Base-by-base conservation (phyloP, 2,797 vertebrate species). In the Sitta carolinensis region DNA sequence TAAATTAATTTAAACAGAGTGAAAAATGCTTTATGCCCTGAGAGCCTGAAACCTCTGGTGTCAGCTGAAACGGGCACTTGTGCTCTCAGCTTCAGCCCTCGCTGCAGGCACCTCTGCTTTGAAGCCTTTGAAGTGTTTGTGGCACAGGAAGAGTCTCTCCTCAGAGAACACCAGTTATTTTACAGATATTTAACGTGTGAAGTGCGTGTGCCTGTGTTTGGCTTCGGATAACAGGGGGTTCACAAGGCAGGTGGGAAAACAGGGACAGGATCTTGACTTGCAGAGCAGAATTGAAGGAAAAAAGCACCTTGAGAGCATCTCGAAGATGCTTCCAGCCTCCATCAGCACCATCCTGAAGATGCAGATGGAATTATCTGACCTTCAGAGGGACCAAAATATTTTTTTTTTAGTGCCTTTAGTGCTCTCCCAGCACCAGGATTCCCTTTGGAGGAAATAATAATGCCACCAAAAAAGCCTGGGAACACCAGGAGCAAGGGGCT, bases 71-170 rank as follows among this genome's bases (percentile, higher is more conserved):
- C 4, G 2, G 11, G 86, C 59, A 34, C 70, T 95, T 47, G 47
- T 90, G 70, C 93, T 83, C 89, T 70, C 54, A 61, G 94, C 86
- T 79, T 40, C 93, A 87, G 91, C 89, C 92, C 75, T 75, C 11
- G 69, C 92, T 96, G 89, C 77, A 80, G 94, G 95, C 87, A 75
- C 48, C 51, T 72, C 91, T 77, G 92, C 95, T 96, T 90, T 95
- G 95, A 96, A 95, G 95, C 93, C 94, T 96, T 96, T 95, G 95
- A 97, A 96, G 95, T 90, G 87, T 90, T 40, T 54, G 76, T 77
- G 81, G 94, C 67, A 72, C 51, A 64, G 83, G 80, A 90, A 72
- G 92, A 90, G 78, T 6, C 64, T 75, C 81, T 92, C 83, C 70
- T 76, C 87, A 59, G 76, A 84, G 80, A 57, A 84, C 84, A 75